Evolutionary conservation across 2,888 invertebrate species (phyloP).

Genomic region (Apamea epomidion): DNA sequence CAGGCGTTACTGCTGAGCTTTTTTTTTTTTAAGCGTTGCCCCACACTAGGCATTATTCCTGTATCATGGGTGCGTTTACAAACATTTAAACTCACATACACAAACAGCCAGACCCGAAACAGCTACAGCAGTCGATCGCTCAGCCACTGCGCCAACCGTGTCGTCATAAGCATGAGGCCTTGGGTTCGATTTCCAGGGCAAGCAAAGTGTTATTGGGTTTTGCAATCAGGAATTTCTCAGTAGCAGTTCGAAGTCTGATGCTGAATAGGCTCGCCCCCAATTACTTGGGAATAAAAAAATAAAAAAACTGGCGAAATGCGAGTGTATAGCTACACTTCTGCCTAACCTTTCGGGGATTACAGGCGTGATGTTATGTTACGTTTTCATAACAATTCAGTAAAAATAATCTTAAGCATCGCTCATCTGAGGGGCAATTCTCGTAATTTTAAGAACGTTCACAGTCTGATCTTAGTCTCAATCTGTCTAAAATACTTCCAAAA

Average conservation of each 20-base stretch:
- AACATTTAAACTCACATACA: too few species aligned
- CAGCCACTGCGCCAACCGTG: too few species aligned
- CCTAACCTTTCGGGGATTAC: background rate
- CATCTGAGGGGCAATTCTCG: background rate
- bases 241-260: background rate
- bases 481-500: too few species aligned
- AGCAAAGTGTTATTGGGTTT: background rate
- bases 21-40: too few species aligned
- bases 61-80: too few species aligned
- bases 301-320: background rate
- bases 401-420: background rate
- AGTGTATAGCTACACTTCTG: background rate
- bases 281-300: background rate
- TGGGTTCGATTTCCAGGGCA: background rate
- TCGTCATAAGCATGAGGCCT: background rate
- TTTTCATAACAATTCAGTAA: background rate
- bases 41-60: too few species aligned
- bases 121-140: too few species aligned
- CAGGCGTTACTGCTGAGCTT: background rate
- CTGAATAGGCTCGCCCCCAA: background rate
- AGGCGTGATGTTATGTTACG: background rate
- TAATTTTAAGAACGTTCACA: too few species aligned
- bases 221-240: background rate
- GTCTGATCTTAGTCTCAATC: too few species aligned
- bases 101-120: too few species aligned